Base-by-base conservation (phyloP, 2,888 invertebrate genomes). In the Morinoia aosen region DNA sequence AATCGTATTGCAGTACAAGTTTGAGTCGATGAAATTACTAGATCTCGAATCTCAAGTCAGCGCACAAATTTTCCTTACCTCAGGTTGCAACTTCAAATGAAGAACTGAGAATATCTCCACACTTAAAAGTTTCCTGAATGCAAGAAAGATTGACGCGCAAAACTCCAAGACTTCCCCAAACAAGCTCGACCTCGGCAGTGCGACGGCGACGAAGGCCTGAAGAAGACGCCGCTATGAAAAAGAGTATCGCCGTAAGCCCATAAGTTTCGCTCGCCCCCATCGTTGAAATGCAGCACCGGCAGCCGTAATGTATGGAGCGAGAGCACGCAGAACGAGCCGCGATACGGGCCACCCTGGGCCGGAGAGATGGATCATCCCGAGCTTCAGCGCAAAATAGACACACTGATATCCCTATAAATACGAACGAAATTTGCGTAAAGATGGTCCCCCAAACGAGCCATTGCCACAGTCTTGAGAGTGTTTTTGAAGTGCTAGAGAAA, bases 271-370 rank as follows among this genome's bases (percentile, higher is more conserved):
- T 90, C 90, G 90, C n/a, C 48, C 48, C 39, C 90, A 90, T 90
- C 90, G 90, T 90, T 90, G 90, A 90, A 90, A 90, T 90, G 90
- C 90, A 90, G 90, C 90, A 90, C 90, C 90, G 48, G 48, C 40
- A 90, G 40, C 16, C 90, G 90, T 90, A 90, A 90, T 90, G 90
- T 90, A 90, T 90, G 90, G 90, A 39, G 90, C 40, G 40, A 90
- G 90, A 90, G 90, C 90, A 90, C 90, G 90, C 90, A 48, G 90
- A 90, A 90, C 90, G 90, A 90, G 90, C 90, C 90, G 90, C 90
- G 90, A 90, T 90, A 90, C 90, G 40, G n/a, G 90, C 48, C 48
- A 8, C 39, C 90, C 39, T 90, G 90, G 39, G 90, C 40, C 40
- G 12, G 40, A 33, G 19, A 90, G 90, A 90, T 90, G 90, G 90